Evolutionary conservation across 2,797 vertebrate genomes (phyloP).

Genomic region (Sciurus carolinensis): DNA sequence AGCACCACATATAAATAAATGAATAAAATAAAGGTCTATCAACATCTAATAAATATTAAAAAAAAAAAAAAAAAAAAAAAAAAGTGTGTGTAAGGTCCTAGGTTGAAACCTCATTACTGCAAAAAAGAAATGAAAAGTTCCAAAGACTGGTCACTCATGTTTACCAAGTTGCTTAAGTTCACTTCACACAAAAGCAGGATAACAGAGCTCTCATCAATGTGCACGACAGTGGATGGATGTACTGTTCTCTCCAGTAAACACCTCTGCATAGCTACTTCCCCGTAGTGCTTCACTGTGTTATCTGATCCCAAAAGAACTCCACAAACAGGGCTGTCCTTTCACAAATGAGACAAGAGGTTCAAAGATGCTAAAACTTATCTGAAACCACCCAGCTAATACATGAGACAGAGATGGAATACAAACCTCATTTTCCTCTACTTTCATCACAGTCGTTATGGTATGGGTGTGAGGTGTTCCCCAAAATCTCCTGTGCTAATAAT

Average conservation of each 20-base stretch:
- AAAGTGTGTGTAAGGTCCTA: no score
- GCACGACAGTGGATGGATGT: rapidly evolving
- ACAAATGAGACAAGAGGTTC: background rate
- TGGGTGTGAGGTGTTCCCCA: no score
- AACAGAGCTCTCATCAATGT: rapidly evolving
- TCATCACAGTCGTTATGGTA: background rate
- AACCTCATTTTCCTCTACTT: background rate
- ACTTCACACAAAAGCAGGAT: background rate
- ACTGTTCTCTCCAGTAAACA: rapidly evolving
- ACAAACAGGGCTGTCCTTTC: background rate
- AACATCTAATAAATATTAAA: no score
- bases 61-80: no score
- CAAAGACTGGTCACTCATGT: background rate
- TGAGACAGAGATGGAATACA: background rate
- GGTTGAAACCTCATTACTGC: no score
- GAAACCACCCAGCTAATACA: background rate
- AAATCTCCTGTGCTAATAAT: no score
- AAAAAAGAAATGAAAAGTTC: no score
- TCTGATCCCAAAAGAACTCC: background rate
- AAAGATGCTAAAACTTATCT: background rate
- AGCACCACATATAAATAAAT: no score
- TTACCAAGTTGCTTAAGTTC: background rate
- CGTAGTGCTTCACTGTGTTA: no score
- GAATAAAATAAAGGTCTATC: no score
- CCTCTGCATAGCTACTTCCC: no score